Percentiles rank a stretch among this genome's conserved stretches.
Conservation (phyloP, 2,888 invertebrate species). For the Platycnemis pennipes region DNA sequence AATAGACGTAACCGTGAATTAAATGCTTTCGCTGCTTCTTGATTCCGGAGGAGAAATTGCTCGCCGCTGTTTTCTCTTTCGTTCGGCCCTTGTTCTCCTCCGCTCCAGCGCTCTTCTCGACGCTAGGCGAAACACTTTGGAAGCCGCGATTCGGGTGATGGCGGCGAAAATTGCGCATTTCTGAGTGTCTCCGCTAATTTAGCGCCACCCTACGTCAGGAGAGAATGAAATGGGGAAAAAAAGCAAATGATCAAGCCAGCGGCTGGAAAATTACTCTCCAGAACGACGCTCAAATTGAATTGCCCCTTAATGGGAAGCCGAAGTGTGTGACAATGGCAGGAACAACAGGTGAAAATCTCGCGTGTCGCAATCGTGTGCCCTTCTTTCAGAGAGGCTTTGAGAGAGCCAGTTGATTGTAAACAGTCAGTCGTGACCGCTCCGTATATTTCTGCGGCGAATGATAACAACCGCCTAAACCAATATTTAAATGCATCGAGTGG, state of each 20-base stretch:
- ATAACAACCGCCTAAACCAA: neutral
- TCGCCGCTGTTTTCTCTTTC: neutral
- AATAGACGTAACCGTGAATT: slow-evolving; percentile 14
- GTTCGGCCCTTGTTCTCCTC: neutral
- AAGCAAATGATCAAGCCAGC: neutral
- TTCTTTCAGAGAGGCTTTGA: neutral
- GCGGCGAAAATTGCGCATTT: slow-evolving; percentile 55
- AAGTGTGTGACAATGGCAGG: neutral
- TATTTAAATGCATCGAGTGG: neutral
- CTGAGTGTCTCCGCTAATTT: slow-evolving; percentile 37
- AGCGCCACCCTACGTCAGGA: slow-evolving; percentile 23
- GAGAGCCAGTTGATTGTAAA: neutral
- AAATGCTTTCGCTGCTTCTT: neutral
- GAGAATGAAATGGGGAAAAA: neutral
- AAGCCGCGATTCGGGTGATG: slow-evolving; percentile 11
- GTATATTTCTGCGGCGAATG: neutral
- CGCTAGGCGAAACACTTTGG: slow-evolving; percentile 10
- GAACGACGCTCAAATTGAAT: slow-evolving; percentile 48
- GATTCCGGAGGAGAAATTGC: neutral
- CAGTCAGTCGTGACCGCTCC: neutral
- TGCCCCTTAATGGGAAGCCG: neutral
- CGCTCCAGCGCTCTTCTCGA: neutral
- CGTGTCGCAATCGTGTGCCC: slow-evolving; percentile 15
- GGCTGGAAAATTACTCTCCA: slow-evolving; percentile 47
- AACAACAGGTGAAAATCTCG: neutral